Conservation (phyloP, 2,888 invertebrate species). For the Itoplectis maculator region DNA sequence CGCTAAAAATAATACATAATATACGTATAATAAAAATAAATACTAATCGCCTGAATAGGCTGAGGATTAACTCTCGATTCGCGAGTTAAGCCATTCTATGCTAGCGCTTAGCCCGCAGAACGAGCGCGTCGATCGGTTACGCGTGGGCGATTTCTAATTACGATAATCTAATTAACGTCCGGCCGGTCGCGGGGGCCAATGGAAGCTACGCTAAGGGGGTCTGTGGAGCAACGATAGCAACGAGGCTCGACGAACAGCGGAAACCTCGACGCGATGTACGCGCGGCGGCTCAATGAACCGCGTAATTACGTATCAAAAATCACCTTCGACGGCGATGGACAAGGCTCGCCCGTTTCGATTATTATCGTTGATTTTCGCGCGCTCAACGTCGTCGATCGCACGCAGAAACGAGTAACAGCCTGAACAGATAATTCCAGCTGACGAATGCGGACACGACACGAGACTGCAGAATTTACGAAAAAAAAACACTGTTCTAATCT, state of each 20-base stretch:
- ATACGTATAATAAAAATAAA: not conserved
- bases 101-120: not conserved
- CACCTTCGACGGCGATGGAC: not conserved
- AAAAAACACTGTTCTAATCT: not conserved
- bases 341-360: not conserved
- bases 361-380: not conserved
- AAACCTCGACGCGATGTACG: constrained; percentile 26
- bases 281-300: constrained; percentile 54
- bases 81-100: not conserved
- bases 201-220: constrained; percentile 32
- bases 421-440: not conserved
- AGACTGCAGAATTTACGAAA: not conserved
- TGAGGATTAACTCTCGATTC: not conserved
- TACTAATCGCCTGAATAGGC: not conserved
- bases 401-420: not conserved
- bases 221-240: not conserved
- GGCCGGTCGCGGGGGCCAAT: constrained; percentile 60
- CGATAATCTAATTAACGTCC: constrained; percentile 73
- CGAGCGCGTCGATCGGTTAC: constrained; percentile 24
- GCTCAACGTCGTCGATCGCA: not conserved
- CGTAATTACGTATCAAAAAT: constrained; percentile 33
- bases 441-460: not conserved
- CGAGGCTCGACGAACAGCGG: constrained; percentile 15
- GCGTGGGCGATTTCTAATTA: constrained; percentile 67
- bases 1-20: not conserved